Evolutionary conservation across 2,797 vertebrate genomes (phyloP), one percentile per base, ranked within the genome.

Genomic region (Parauchenoglanis ngamensis): DNA sequence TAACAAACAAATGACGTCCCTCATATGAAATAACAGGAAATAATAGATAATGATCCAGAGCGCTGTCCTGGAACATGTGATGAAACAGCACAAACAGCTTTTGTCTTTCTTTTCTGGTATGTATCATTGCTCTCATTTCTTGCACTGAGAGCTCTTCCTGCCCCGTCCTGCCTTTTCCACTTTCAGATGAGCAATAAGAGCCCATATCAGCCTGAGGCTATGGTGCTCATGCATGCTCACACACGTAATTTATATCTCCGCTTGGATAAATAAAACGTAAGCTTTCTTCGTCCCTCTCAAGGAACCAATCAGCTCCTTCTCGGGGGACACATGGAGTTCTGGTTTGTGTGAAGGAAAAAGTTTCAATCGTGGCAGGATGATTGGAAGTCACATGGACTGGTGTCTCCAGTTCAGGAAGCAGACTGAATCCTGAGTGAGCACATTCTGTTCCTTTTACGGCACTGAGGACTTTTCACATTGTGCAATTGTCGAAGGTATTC

Each of bases 241-340:
- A 88, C 87, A 82, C 23, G 84, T 83, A 76, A 86, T 85, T 86
- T 88, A 86, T 82, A 70, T 89, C 75, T 83, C 54, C 73, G 73
- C 84, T 87, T 85, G 86, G 79, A 87, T 56, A 72, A 85, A 83
- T 73, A 61, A 89, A 87, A 28, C 19, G 35, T 72, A 75, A 44
- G 73, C 28, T 52, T 87, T 4, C n/a, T n/a, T 70, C 40, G 15
- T 70, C 46, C 63, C n/a, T 85, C 70, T 61, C n/a, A 70, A 85
- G 11, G 44, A 65, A 87, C 84, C 49, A 81, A 75, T 88, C 44
- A 65, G 15, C 21, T 70, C n/a, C 54, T 54, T 54, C 77, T 85
- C 31, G 56, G 52, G 72, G 87, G 46, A 73, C 65, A 46, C 46
- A 59, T 28, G 19, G 57, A 35, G 46, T 49, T 65, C 83, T 85